phyloP scores from a whole-genome alignment of 2,888 invertebrate species.

The Scelioninae gen. 1 region DNA sequence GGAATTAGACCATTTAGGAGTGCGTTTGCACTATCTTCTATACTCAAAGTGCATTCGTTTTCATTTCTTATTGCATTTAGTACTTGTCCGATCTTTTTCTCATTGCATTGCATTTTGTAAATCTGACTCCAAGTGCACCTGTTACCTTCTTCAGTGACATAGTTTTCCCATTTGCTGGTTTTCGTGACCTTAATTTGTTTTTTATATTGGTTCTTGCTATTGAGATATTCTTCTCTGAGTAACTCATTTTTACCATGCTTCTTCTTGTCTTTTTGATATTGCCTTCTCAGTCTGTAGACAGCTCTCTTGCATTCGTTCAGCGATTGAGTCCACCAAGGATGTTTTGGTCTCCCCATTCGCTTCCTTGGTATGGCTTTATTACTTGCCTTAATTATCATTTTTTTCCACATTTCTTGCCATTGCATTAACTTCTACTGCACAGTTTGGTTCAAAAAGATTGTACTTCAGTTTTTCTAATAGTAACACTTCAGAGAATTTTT shows the following conservation, averaged over 20 bases:
- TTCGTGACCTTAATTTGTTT: not conserved
- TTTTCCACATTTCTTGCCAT: not conserved
- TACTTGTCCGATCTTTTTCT: not conserved
- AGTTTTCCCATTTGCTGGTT: slow-evolving; percentile 4
- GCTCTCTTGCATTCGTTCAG: not conserved
- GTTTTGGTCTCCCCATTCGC: not conserved
- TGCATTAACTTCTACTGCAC: not conserved
- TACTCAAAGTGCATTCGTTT: not conserved
- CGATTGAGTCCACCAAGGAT: slow-evolving; percentile 36
- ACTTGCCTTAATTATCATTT: not conserved
- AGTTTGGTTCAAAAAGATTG: not conserved
- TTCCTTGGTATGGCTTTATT: slow-evolving; percentile 21
- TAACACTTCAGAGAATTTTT: not conserved
- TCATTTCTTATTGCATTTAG: not conserved
- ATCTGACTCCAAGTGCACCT: slow-evolving; percentile 8
- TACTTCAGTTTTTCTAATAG: not conserved
- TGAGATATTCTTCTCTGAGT: not conserved
- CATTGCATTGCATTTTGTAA: slow-evolving; percentile 25
- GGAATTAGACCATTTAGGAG: slow-evolving; percentile 7
- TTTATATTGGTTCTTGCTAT: not conserved
- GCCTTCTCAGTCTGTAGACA: not conserved
- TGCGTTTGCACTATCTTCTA: not conserved
- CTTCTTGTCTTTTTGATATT: not conserved
- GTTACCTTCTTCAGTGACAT: slow-evolving; percentile 25
- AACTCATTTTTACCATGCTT: not conserved